phyloP scores from a whole-genome alignment of 2,888 invertebrate genomes.

The Vandiemenella viatica region DNA sequence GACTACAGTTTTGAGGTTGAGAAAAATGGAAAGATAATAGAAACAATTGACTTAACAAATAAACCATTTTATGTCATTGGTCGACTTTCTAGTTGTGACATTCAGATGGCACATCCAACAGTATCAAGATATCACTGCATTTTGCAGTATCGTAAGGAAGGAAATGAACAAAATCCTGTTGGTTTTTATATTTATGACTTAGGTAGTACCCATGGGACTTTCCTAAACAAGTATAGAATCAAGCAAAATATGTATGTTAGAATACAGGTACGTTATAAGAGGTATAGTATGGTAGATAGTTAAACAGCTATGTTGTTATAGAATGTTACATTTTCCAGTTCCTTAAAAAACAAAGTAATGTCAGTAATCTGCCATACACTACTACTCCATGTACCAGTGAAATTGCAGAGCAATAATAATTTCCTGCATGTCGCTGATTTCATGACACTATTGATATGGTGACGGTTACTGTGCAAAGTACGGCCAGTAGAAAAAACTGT shows the following conservation, averaged over 20 bases:
- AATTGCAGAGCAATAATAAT: no score
- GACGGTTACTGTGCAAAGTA: no score
- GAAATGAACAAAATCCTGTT: slow-evolving; percentile 30
- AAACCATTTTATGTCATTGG: slow-evolving; percentile 70
- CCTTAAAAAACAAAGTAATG: no score
- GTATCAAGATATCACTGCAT: slow-evolving; percentile 85
- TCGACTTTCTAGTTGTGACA: slow-evolving; percentile 62
- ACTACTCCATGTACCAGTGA: no score
- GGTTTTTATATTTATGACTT: slow-evolving; percentile 91
- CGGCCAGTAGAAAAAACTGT: no score
- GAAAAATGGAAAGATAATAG: slow-evolving; percentile 74
- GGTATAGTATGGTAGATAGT: no score
- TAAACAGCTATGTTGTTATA: no score
- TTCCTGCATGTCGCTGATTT: no score
- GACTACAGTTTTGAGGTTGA: slow-evolving; percentile 68
- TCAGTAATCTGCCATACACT: no score
- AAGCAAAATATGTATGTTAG: slow-evolving; percentile 59
- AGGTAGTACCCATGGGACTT: slow-evolving; percentile 88
- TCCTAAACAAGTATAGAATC: slow-evolving; percentile 67
- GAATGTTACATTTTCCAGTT: no score
- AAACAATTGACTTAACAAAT: slow-evolving; percentile 50
- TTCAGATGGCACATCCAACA: slow-evolving; percentile 83
- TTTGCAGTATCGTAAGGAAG: slow-evolving; percentile 63
- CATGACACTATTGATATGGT: no score
- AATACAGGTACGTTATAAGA: slow-evolving; percentile 43